phyloP scores from a whole-genome alignment of 1,140 invertebrate species.

The Hyposmocoma kahamanoa region DNA sequence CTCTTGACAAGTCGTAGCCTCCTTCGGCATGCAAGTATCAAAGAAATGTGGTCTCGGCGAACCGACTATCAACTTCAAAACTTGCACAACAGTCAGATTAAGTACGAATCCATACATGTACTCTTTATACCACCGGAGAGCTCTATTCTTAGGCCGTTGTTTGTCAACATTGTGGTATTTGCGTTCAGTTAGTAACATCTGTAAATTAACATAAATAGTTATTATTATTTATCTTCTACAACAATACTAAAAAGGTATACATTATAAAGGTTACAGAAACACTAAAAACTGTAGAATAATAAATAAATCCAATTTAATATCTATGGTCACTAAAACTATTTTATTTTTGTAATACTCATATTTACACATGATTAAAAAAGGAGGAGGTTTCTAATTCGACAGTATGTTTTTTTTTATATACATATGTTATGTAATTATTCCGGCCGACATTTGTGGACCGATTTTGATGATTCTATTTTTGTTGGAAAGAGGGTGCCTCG shows the following conservation, averaged over 20 bases:
- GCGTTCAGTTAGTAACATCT: slow-evolving; percentile 54
- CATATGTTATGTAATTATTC: no score
- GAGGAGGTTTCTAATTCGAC: no score
- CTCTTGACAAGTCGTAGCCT: slow-evolving; percentile 75
- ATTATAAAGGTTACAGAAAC: no score
- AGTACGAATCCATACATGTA: slow-evolving; percentile 73
- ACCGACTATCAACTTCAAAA: slow-evolving; percentile 77
- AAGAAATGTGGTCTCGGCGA: slow-evolving; percentile 84
- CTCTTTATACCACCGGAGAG: slow-evolving; percentile 74
- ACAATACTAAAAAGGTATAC: neutral
- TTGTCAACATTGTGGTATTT: slow-evolving; percentile 24
- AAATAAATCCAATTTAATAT: no score
- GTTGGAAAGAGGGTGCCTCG: no score
- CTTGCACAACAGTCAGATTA: slow-evolving; percentile 73
- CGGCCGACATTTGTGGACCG: no score
- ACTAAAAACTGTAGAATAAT: no score
- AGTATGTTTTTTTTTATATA: no score
- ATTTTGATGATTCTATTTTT: no score
- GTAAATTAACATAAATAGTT: slow-evolving; percentile 15
- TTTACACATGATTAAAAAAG: no score
- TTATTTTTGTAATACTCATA: no score
- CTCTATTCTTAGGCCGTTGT: slow-evolving; percentile 24
- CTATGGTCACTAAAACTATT: no score
- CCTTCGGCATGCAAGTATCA: slow-evolving; percentile 79
- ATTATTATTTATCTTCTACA: neutral